These are phyloP conservation scores for Lydus trimaculatus DNA, from an alignment of 2,888 invertebrate species.

Conservation along the genomic window DNA sequence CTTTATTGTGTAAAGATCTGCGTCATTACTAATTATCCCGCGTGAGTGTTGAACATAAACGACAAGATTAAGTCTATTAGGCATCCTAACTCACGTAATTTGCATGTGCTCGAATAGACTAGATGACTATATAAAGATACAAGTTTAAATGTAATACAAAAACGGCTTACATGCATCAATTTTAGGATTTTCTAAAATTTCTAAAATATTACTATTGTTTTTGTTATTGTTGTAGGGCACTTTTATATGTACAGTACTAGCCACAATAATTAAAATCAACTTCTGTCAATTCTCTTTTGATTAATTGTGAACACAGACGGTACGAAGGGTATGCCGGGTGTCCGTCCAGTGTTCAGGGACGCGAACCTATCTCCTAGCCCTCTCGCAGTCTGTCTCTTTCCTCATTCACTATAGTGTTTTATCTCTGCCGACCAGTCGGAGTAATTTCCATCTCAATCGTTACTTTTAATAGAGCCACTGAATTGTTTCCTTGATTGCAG, in stretches of 20 bases:
- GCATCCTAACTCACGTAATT: slow-evolving; percentile 61
- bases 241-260: neutral
- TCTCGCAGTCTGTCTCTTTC: slow-evolving; percentile 42
- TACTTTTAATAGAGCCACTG: slow-evolving; percentile 61
- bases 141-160: neutral
- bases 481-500: slow-evolving; percentile 62
- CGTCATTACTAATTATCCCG: slow-evolving; percentile 60
- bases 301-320: slow-evolving; percentile 59
- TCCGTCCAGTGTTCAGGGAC: slow-evolving; percentile 26
- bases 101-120: slow-evolving; percentile 50
- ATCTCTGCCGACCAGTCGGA: slow-evolving; percentile 60
- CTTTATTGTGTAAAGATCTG: slow-evolving; percentile 55
- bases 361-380: slow-evolving; percentile 48
- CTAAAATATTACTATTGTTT: neutral
- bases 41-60: slow-evolving; percentile 62
- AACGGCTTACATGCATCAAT: neutral
- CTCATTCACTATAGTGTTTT: slow-evolving; percentile 40
- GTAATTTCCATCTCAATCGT: slow-evolving; percentile 63
- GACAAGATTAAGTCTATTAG: slow-evolving; percentile 63
- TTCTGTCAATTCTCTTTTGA: slow-evolving; percentile 61
- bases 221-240: slow-evolving; percentile 11
- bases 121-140: neutral
- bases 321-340: slow-evolving; percentile 44
- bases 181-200: neutral
- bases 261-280: slow-evolving; percentile 59